Evolutionary conservation across 2,888 invertebrate species (phyloP), one percentile per base, ranked within the genome.

Genomic region (Andrena minutula): DNA sequence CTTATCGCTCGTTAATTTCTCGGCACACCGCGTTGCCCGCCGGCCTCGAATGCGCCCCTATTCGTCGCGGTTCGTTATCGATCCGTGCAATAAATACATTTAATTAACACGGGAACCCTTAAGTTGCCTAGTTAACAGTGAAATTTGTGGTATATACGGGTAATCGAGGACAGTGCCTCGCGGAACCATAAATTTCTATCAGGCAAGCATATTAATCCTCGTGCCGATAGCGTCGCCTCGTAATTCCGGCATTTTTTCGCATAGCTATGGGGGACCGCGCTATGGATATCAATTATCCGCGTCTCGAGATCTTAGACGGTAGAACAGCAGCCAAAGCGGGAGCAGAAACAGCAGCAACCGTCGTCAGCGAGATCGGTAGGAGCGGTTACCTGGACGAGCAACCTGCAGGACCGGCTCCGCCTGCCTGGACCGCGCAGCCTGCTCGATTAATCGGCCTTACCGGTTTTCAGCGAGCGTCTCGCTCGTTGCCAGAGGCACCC

Each of bases 321-420:
- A 66, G 82, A 58, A 47, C 60, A 20, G 60, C 12, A 23, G 41
- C 60, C 23, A 53, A 32, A 51, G 51, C 76, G 49, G 73, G 35
- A 60, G 79, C 79, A 82, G 78, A 74, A 84, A 77, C 84, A 28
- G 73, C 75, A 71, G 83, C 83, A 58, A 71, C 68, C 69, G n/a
- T 69, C 76, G 58, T 74, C 77, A 47, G 74, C 53, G 47, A 68
- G 65, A 74, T 71, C 71, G 83, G 75, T 65, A 71, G 76, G 70
- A 80, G 71, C 60, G 65, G 53, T 61, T 64, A n/a, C 23, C 23
- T 5, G 51, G 69, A 16, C 66, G 56, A 60, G 61, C 82, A 88
- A 88, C 86, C 86, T 86, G 87, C 69, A 69, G 70, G 75, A 87
- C 87, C 88, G 86, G 87, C 86, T 87, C 71, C 75, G 82, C 74